Percentiles rank a stretch among this genome's conserved stretches.
phyloP scores from a whole-genome alignment of 2,113 vertebrate species.

The Sialia sialis region DNA sequence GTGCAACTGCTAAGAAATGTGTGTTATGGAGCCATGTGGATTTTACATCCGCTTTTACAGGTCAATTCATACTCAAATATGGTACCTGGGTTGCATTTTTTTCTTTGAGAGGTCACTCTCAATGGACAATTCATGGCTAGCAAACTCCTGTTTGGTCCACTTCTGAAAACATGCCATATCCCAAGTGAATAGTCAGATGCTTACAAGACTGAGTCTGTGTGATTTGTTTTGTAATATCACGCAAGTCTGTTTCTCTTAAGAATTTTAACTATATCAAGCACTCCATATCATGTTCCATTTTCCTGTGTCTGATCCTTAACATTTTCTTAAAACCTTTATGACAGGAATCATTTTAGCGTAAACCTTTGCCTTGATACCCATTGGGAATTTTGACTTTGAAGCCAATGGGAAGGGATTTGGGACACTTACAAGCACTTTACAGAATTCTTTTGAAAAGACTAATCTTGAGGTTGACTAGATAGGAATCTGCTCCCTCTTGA shows the following conservation, averaged over 20 bases:
- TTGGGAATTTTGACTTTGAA: neutral
- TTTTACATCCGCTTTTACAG: neutral
- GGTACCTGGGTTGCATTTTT: neutral
- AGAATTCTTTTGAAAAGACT: neutral
- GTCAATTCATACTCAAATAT: neutral
- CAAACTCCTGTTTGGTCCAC: neutral
- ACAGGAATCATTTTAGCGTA: neutral
- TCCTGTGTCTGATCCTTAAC: neutral
- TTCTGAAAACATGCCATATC: neutral
- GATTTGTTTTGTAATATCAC: neutral
- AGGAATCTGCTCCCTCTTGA: neutral
- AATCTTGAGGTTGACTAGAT: neutral
- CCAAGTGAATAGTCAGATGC: neutral
- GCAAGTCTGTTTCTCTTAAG: neutral
- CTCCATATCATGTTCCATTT: neutral
- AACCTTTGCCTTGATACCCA: neutral
- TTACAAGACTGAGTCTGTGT: neutral
- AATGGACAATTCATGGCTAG: neutral
- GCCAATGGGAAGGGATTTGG: neutral
- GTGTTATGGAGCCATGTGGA: neutral
- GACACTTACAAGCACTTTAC: neutral
- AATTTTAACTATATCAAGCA: neutral
- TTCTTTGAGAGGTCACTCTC: neutral
- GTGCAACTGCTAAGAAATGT: neutral
- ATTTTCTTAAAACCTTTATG: neutral